Evolutionary conservation across 2,888 invertebrate genomes (phyloP).

Genomic region (Dexiosoma caninum): DNA sequence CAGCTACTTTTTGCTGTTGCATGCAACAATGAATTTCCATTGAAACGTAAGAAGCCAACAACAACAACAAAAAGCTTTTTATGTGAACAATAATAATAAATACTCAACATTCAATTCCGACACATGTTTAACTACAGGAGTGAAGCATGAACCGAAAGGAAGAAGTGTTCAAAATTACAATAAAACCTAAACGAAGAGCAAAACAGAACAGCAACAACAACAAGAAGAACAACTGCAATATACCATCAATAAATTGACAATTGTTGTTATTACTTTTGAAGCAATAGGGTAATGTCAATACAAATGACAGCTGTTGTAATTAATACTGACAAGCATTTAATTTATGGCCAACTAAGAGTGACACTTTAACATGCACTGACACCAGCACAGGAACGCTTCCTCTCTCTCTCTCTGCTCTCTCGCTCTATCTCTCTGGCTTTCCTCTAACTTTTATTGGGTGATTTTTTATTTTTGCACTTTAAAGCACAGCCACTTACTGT

Average conservation of each 20-base stretch:
- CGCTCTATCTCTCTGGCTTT: no score
- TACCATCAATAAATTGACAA: constrained; percentile 60
- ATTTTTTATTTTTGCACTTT: no score
- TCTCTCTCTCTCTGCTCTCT: background rate
- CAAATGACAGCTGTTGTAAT: constrained; percentile 68
- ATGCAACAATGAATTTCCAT: constrained; percentile 59
- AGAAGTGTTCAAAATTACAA: constrained; percentile 34
- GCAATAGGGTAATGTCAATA: constrained; percentile 63
- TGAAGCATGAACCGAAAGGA: constrained; percentile 31
- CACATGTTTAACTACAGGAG: constrained; percentile 45
- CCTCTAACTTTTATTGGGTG: no score
- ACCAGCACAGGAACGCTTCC: background rate
- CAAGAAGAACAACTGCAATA: background rate
- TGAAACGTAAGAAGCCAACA: constrained; percentile 43
- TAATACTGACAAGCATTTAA: constrained; percentile 69
- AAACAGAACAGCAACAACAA: background rate
- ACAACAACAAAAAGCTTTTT: background rate
- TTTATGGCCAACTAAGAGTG: constrained; percentile 66
- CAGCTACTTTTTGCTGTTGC: constrained; percentile 51
- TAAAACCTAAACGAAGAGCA: background rate
- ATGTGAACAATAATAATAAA: constrained; percentile 56
- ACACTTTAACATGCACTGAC: constrained; percentile 55
- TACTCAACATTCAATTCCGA: constrained; percentile 42
- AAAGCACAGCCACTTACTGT: background rate
- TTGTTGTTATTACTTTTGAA: constrained; percentile 62